A percentile compares a stretch with the other conserved stretches of the same genome.
phyloP scores from a whole-genome alignment of 2,113 vertebrate species.

The Anarhynchus alexandrinus region DNA sequence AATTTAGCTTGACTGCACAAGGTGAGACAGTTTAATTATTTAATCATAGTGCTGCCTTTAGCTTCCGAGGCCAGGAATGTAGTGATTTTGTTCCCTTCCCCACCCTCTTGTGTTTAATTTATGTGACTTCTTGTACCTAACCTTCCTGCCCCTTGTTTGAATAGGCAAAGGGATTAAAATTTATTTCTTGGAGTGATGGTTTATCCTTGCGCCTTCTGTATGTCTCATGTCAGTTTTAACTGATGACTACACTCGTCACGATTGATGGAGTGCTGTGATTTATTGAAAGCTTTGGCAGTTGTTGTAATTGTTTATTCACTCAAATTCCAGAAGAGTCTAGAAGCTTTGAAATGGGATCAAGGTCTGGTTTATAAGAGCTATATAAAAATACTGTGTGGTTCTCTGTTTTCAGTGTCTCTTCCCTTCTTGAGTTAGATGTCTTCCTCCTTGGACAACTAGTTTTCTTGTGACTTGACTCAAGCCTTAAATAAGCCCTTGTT shows the following conservation, averaged over 20 bases:
- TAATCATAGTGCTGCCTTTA: slow-evolving; percentile 36
- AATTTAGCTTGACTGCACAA: slow-evolving; percentile 63
- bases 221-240: neutral
- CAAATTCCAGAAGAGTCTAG: neutral
- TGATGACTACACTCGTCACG: rapidly evolving
- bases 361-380: neutral
- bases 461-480: neutral
- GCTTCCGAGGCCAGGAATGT: slow-evolving; percentile 21
- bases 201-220: neutral
- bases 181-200: neutral
- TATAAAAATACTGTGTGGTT: neutral
- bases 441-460: neutral
- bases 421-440: neutral
- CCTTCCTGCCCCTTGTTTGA: neutral
- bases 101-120: neutral
- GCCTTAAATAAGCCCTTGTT: neutral
- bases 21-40: slow-evolving; percentile 72
- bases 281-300: neutral
- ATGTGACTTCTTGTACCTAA: slow-evolving; percentile 11
- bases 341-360: neutral
- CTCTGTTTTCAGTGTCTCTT: neutral
- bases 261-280: neutral
- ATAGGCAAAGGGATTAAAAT: neutral
- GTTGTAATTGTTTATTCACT: slow-evolving; percentile 4
- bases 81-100: slow-evolving; percentile 6